phyloP scores from a whole-genome alignment of 2,797 vertebrate genomes.

The Leuciscus waleckii region DNA sequence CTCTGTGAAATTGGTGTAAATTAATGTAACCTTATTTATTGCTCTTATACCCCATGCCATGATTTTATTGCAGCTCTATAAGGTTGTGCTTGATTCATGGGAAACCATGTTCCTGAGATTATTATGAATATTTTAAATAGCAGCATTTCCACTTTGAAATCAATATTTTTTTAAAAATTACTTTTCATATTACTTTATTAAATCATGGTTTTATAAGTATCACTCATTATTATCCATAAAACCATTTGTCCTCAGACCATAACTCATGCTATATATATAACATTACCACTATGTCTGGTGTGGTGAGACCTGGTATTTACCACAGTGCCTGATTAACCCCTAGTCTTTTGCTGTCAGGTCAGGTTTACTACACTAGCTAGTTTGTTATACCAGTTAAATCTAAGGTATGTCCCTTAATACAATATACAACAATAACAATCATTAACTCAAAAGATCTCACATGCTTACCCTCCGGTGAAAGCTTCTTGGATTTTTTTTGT shows the following conservation, averaged over 20 bases:
- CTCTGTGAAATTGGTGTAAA: background rate
- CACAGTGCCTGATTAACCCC: too few species aligned
- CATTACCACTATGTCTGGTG: background rate
- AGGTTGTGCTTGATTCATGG: background rate
- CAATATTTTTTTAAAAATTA: too few species aligned
- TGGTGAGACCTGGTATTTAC: too few species aligned
- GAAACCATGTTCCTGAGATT: background rate
- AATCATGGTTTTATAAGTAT: background rate
- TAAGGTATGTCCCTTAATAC: too few species aligned
- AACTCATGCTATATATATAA: background rate
- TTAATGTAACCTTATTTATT: background rate
- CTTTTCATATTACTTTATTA: background rate
- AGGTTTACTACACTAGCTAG: too few species aligned
- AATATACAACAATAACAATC: too few species aligned
- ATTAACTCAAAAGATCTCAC: too few species aligned
- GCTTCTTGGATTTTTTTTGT: too few species aligned
- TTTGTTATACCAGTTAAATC: too few species aligned
- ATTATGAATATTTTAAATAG: background rate
- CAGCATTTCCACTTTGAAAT: background rate
- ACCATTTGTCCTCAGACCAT: background rate
- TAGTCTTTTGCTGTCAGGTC: too few species aligned
- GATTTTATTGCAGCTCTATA: background rate
- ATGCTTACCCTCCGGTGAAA: too few species aligned
- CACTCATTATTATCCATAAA: background rate
- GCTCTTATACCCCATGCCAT: background rate